A percentile compares a stretch with the other conserved stretches of the same genome.
These are phyloP conservation scores for Drosophila mayaguana DNA, from an alignment of 2,888 invertebrate genomes.

Conservation along the genomic window DNA sequence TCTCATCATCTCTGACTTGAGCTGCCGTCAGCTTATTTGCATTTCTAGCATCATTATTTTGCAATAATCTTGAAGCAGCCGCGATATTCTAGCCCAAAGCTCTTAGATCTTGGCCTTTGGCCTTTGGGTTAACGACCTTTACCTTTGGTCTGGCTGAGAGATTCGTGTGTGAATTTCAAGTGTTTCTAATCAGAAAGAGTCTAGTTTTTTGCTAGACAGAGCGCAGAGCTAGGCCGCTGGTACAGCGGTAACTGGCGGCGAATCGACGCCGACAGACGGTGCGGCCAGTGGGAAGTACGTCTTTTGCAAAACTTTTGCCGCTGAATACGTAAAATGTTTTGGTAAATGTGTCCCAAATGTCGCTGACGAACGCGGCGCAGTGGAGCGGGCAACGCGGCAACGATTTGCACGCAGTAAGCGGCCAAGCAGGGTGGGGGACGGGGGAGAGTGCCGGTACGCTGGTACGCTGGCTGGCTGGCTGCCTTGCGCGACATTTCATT, in stretches of 20 bases:
- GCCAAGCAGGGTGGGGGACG: not conserved
- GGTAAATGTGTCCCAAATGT: constrained; percentile 82
- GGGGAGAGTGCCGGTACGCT: not conserved
- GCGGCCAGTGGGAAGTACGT: constrained; percentile 20
- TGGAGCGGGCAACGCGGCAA: constrained; percentile 59
- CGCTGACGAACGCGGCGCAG: constrained; percentile 53
- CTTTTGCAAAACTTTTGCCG: constrained; percentile 70
- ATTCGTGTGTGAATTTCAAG: not conserved
- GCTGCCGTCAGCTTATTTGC: no score
- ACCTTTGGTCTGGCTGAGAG: no score
- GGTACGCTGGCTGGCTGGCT: not conserved
- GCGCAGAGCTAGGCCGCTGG: not conserved
- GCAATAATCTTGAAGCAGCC: not conserved
- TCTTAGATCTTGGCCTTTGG: no score
- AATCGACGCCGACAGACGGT: constrained; percentile 35
- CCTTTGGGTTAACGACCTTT: no score
- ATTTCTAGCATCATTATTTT: not conserved
- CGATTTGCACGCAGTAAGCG: constrained; percentile 63
- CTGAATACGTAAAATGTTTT: constrained; percentile 81
- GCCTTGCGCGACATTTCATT: constrained; percentile 69
- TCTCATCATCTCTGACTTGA: no score
- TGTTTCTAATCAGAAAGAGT: not conserved
- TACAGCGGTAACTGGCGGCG: constrained; percentile 16
- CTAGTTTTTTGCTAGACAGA: constrained; percentile 2
- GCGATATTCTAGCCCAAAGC: no score